Percentiles rank a stretch among this genome's conserved stretches.
Conservation (phyloP, 2,888 invertebrate genomes). For the Lochmaea capreae region DNA sequence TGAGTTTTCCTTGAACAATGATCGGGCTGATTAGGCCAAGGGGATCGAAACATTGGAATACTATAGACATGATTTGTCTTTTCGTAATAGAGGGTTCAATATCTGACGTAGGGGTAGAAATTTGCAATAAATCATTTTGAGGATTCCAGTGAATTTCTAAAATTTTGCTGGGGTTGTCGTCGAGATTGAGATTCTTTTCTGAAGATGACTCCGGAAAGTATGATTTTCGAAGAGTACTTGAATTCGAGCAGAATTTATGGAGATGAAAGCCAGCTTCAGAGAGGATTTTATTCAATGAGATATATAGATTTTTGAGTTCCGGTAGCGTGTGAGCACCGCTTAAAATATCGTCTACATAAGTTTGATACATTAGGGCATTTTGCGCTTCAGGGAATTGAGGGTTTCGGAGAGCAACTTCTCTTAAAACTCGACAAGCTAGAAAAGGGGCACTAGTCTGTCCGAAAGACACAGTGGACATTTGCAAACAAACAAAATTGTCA, state of each 20-base stretch:
- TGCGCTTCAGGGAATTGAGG: background rate
- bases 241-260: slow-evolving; percentile 3
- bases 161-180: slow-evolving; percentile 1
- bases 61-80: background rate
- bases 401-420: background rate
- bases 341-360: background rate
- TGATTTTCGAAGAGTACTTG: background rate
- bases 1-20: background rate
- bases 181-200: background rate
- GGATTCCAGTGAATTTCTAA: too few relatives aligned
- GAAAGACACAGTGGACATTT: background rate
- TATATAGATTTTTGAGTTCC: background rate
- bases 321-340: background rate
- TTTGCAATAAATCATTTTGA: too few relatives aligned
- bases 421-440: background rate
- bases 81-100: background rate
- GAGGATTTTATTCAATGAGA: background rate
- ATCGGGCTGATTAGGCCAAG: background rate
- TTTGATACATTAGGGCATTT: background rate
- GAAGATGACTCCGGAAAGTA: background rate
- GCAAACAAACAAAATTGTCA: too few relatives aligned
- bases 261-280: background rate
- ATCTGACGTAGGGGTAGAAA: background rate
- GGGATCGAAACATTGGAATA: background rate
- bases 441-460: background rate